Evolutionary conservation across 2,113 vertebrate species (phyloP), one percentile per base, ranked within the genome.

Genomic region (Typhlomys cinereus): DNA sequence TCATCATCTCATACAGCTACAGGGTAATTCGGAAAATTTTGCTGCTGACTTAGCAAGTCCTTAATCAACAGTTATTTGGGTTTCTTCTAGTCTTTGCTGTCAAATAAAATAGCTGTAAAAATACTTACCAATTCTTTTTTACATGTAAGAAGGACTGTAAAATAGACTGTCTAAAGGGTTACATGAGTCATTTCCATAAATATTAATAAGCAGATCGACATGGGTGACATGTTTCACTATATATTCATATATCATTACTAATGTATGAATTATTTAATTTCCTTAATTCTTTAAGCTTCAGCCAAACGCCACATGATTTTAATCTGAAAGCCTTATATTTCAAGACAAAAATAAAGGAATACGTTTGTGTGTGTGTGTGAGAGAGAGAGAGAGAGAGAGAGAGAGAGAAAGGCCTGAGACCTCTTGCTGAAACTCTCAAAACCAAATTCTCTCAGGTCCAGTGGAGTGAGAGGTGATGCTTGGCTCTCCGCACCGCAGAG

Each of bases 31-130:
- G 61, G 69, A 14, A 85, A 36, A 25, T 48, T 57, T 7, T 3
- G 66, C 4, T 94, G 4, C 73, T 82, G 15, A 87, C 70, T 71
- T 79, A 54, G 85, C 15, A 29, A 82, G 23, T 66, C 29, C 15
- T 29, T 73, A 76, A 71, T 18, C 18, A 31, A 62, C 9, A 36
- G 10, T 48, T 62, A 83, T 52, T 73, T 83, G 61, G 34, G 8
- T 17, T 92, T 0, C 31, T 75, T 89, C 62, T 67, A 74, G 64
- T 48, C 21, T 46, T 88, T 82, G 34, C 18, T 88, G 76, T 76
- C 81, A 93, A 2, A 61, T 82, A 91, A 79, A 75, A 36, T 34
- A 67, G 57, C 21, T 18, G 54, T 36, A 89, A 44, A 90, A 88
- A 52, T 70, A 73, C 2, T 62, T 89, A 57, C 64, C 21, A 21